Percentiles rank a stretch among this genome's conserved stretches.
phyloP scores from a whole-genome alignment of 2,888 invertebrate genomes.

The Ephialtes manifestator region DNA sequence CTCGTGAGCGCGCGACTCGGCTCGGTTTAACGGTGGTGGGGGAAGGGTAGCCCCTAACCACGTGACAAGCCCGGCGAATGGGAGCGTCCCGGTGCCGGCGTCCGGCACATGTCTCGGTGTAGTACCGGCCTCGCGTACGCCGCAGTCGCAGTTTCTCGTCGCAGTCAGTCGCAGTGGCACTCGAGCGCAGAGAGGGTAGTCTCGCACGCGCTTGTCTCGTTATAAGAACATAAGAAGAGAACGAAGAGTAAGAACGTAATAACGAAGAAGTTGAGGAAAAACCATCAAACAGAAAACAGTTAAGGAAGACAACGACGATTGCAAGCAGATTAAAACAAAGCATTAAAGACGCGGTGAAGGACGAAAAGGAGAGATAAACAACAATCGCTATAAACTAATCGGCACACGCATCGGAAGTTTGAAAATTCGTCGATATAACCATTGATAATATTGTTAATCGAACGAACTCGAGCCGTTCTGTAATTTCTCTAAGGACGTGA shows the following conservation, averaged over 20 bases:
- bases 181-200: slow-evolving; percentile 84
- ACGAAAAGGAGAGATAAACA: slow-evolving; percentile 20
- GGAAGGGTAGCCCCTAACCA: slow-evolving; percentile 71
- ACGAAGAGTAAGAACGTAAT: slow-evolving; percentile 16
- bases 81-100: slow-evolving; percentile 66
- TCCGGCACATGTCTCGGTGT: slow-evolving; percentile 73
- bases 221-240: slow-evolving; percentile 53
- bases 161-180: slow-evolving; percentile 84
- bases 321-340: not conserved
- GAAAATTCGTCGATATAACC: not conserved
- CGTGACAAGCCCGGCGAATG: slow-evolving; percentile 82
- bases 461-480: slow-evolving; percentile 7
- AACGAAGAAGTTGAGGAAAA: not conserved
- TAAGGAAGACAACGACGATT: not conserved
- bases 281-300: not conserved
- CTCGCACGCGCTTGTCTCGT: slow-evolving; percentile 86
- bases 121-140: slow-evolving; percentile 85
- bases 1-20: slow-evolving; percentile 38
- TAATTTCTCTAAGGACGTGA: not conserved
- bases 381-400: slow-evolving; percentile 4
- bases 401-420: slow-evolving; percentile 1
- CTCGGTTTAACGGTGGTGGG: slow-evolving; percentile 9
- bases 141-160: slow-evolving; percentile 82
- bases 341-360: slow-evolving; percentile 24
- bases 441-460: not conserved